Evolutionary conservation across 2,113 vertebrate genomes (phyloP).

Genomic region (Archilochus colubris): DNA sequence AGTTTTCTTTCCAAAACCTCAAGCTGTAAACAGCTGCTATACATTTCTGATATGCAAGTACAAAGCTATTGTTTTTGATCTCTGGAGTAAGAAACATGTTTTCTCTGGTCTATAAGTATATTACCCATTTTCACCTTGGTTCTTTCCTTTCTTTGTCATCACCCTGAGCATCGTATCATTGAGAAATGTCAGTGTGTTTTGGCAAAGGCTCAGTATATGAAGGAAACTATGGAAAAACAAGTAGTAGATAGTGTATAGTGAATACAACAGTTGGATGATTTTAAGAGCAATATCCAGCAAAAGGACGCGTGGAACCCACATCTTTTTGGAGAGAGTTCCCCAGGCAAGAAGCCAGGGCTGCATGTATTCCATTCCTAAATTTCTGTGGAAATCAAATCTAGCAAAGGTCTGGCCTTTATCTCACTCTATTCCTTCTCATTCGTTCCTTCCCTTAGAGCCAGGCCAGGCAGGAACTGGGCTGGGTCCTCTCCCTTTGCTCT

Average conservation of each 20-base stretch:
- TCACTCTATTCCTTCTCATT: neutral
- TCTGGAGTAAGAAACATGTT: slow-evolving; percentile 2
- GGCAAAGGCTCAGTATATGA: neutral
- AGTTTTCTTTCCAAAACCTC: slow-evolving; percentile 84
- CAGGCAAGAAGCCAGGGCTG: neutral
- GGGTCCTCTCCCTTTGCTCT: neutral
- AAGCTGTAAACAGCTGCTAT: slow-evolving; percentile 72
- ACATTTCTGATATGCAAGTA: slow-evolving; percentile 50
- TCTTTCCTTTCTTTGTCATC: neutral
- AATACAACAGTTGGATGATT: neutral
- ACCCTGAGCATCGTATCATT: neutral
- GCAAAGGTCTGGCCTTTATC: neutral
- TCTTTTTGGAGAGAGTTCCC: neutral
- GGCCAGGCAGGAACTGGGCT: neutral
- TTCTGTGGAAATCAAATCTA: neutral
- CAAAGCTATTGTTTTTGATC: slow-evolving; percentile 26
- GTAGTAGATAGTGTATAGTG: neutral
- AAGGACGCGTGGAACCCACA: neutral
- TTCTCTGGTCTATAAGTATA: neutral
- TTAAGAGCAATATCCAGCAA: neutral
- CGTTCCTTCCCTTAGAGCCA: neutral
- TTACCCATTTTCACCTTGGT: neutral
- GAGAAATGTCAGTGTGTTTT: neutral
- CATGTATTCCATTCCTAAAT: neutral
- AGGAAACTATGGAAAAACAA: neutral